phyloP scores from a whole-genome alignment of 2,113 vertebrate genomes.

The Tenebrosternarchus preto region DNA sequence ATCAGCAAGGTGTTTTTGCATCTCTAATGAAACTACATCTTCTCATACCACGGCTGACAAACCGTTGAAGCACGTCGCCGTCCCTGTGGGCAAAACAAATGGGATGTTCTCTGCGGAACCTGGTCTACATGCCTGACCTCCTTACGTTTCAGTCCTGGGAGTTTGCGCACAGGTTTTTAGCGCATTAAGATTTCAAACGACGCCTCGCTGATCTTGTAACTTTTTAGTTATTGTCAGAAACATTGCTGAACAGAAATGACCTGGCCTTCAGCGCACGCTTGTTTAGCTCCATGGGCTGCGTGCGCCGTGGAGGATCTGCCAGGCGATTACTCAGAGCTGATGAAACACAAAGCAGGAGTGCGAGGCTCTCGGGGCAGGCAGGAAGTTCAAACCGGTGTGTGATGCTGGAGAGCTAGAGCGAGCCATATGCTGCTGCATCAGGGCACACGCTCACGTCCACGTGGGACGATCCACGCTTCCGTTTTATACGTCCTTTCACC shows the following conservation, averaged over 20 bases:
- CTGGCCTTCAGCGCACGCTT: slow-evolving; percentile 9
- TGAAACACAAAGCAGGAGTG: slow-evolving; percentile 20
- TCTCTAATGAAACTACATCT: too few relatives aligned
- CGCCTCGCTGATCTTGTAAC: background rate
- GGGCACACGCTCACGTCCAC: background rate
- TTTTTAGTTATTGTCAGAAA: slow-evolving; percentile 18
- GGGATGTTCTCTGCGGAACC: slow-evolving; percentile 51
- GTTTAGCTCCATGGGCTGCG: background rate
- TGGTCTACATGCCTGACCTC: slow-evolving; percentile 43
- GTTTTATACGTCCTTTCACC: slow-evolving; percentile 1
- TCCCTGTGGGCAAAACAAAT: slow-evolving; percentile 23
- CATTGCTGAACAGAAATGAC: background rate
- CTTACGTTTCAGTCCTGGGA: slow-evolving; percentile 14
- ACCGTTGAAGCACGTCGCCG: too few relatives aligned
- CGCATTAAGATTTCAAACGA: slow-evolving; percentile 23
- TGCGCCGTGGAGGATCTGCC: slow-evolving; percentile 13
- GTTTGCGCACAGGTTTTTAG: slow-evolving; percentile 11
- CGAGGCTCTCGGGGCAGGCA: slow-evolving; percentile 7
- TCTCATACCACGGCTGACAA: too few relatives aligned
- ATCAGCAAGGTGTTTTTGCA: slow-evolving; percentile 8
- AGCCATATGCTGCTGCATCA: slow-evolving; percentile 10
- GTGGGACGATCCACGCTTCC: background rate
- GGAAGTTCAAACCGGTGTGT: slow-evolving; percentile 7
- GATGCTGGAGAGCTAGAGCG: slow-evolving; percentile 3
- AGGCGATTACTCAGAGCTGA: slow-evolving; percentile 2